Base-by-base conservation (phyloP, 2,888 invertebrate species). In the Aleiodes testaceus region DNA sequence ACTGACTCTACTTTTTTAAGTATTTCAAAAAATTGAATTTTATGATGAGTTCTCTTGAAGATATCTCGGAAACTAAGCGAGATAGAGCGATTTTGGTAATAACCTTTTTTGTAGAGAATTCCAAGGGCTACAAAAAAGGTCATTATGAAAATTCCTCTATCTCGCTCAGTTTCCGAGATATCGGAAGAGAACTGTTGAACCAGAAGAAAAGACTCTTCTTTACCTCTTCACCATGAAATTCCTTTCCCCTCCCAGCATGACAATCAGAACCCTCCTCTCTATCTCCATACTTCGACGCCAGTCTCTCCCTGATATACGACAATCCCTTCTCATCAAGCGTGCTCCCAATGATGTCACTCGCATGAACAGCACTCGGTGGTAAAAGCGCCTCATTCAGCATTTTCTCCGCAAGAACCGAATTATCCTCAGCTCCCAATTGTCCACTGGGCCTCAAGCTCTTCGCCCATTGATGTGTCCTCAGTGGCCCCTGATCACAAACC, bases 311-410 rank as follows among this genome's bases (percentile, higher is more conserved):
- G 63, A 86, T 86, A 59, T 75, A 84, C 20, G 73, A 80, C 44
- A 87, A 71, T 65, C 74, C 80, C 30, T 82, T 74, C 68, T 79
- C 73, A 68, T 84, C 82, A 20, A 87, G 72, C 20, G 84, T 86
- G 63, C 87, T 87, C 12, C 84, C 83, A 55, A 86, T 79, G 30
- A 87, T 85, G 53, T 85, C 83, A 47, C 75, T 75, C 1, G 79
- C 66, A 55, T 83, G 77, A 16, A 82, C 70, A 3, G 80, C 78
- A 74, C 82, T 85, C 5, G 84, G 83, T 14, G 84, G 83, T 49
- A 83, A 72, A 42, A 86, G 73, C 50, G 83, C 83, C 52, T 84
- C 82, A 16, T 81, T 78, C 16, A 85, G 73, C 74, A 86, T 81
- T 66, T 78, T 72, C 30, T 85, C 83, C 11, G 80, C 83, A 2